Evolutionary conservation across 2,888 invertebrate species (phyloP).

Genomic region (Drosophila bunnanda): DNA sequence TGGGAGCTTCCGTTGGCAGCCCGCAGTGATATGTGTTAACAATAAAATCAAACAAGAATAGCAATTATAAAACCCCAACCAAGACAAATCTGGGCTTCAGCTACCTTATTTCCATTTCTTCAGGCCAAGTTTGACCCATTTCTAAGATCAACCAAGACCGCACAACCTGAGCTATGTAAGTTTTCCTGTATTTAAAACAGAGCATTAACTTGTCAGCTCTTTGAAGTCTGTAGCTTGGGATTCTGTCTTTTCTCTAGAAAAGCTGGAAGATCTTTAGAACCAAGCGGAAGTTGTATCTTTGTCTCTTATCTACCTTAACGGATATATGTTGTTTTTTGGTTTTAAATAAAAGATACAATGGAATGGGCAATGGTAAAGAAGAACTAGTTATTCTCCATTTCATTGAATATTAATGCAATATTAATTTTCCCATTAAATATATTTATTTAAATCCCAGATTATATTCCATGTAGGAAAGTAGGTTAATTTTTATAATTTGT

Average conservation of each 20-base stretch:
- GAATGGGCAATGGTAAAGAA: background rate
- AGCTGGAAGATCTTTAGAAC: background rate
- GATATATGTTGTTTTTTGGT: background rate
- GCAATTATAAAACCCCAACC: slow-evolving; percentile 54
- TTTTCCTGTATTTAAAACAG: background rate
- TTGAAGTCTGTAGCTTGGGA: slow-evolving; percentile 14
- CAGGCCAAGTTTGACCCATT: slow-evolving; percentile 26
- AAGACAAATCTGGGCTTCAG: slow-evolving; percentile 3
- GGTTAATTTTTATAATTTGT: background rate
- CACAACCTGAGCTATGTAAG: background rate
- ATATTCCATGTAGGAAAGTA: background rate
- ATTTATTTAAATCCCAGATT: background rate
- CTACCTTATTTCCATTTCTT: slow-evolving; percentile 19
- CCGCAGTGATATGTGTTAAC: slow-evolving; percentile 68
- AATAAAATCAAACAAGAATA: slow-evolving; percentile 70
- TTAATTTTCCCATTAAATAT: background rate
- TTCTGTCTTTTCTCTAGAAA: background rate
- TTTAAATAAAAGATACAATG: too few relatives aligned
- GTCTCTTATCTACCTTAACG: background rate
- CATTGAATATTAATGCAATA: background rate
- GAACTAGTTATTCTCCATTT: too few relatives aligned
- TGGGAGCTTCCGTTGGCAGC: slow-evolving; percentile 22
- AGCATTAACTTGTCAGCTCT: slow-evolving; percentile 8
- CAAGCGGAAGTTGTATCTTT: slow-evolving; percentile 22
- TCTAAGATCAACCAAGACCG: slow-evolving; percentile 10